Percentiles rank a stretch among this genome's conserved stretches.
Conservation (phyloP, 2,888 invertebrate genomes). For the Stenodema calcarata region DNA sequence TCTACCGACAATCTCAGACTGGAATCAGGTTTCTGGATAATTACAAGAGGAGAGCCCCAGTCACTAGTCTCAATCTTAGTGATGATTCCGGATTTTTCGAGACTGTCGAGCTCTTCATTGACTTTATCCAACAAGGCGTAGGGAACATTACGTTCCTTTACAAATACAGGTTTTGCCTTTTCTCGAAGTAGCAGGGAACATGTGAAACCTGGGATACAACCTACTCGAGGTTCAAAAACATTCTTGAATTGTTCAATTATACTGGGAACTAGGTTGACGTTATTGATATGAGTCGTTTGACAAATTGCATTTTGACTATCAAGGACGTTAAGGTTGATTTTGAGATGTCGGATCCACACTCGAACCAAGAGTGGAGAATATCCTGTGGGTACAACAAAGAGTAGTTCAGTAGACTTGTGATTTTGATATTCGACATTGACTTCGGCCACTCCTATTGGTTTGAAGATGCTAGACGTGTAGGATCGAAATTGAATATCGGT, state of each 20-base stretch:
- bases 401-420: not conserved
- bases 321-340: not conserved
- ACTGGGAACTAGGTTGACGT: not conserved
- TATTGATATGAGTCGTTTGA: slow-evolving; percentile 23
- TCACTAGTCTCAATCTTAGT: slow-evolving; percentile 40
- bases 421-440: not conserved
- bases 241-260: not conserved
- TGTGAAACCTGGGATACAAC: too few species aligned
- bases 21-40: too few species aligned
- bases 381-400: not conserved
- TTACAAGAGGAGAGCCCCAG: slow-evolving; percentile 46
- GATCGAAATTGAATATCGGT: not conserved
- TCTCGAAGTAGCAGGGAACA: slow-evolving; percentile 21
- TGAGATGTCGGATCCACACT: slow-evolving; percentile 19
- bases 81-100: slow-evolving; percentile 51
- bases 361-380: not conserved
- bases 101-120: slow-evolving; percentile 46
- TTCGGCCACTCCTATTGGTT: not conserved
- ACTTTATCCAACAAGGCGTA: slow-evolving; percentile 23
- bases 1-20: slow-evolving; percentile 51
- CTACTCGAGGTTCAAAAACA: not conserved
- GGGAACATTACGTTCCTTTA: not conserved
- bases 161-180: not conserved
- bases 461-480: not conserved
- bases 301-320: too few species aligned